Evolutionary conservation across 1,140 invertebrate genomes (phyloP).

Genomic region (Brachionus manjavacas): DNA sequence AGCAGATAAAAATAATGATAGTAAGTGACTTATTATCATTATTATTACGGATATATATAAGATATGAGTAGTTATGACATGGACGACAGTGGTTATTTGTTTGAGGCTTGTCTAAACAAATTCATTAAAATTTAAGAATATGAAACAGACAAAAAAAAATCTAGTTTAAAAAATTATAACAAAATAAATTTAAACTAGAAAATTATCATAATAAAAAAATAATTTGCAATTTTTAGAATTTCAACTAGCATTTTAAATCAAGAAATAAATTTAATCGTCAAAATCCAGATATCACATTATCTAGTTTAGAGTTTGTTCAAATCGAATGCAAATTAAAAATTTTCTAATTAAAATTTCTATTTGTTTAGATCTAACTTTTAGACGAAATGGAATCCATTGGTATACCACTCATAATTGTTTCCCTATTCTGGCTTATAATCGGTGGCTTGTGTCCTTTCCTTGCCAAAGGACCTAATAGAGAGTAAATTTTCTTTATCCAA

Average conservation of each 20-base stretch:
- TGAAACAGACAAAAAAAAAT: too few relatives aligned
- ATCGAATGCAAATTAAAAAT: background rate
- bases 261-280: background rate
- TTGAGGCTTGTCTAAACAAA: too few relatives aligned
- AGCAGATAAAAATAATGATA: too few relatives aligned
- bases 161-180: too few relatives aligned
- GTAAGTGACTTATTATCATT: too few relatives aligned
- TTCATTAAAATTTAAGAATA: too few relatives aligned
- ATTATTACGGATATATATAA: too few relatives aligned
- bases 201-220: too few relatives aligned
- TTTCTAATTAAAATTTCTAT: background rate
- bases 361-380: background rate
- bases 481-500: background rate
- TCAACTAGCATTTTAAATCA: background rate
- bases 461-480: slow-evolving; percentile 40
- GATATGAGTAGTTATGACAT: too few relatives aligned
- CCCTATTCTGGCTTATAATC: slow-evolving; percentile 27
- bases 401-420: slow-evolving; percentile 1
- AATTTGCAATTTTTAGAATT: background rate
- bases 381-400: slow-evolving; percentile 18
- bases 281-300: background rate
- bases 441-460: slow-evolving; percentile 30
- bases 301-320: background rate
- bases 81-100: too few relatives aligned
- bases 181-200: too few relatives aligned